A percentile compares a stretch with the other conserved stretches of the same genome.
These are phyloP conservation scores for Drosophila anomalata DNA, from an alignment of 2,888 invertebrate genomes.

Conservation along the genomic window DNA sequence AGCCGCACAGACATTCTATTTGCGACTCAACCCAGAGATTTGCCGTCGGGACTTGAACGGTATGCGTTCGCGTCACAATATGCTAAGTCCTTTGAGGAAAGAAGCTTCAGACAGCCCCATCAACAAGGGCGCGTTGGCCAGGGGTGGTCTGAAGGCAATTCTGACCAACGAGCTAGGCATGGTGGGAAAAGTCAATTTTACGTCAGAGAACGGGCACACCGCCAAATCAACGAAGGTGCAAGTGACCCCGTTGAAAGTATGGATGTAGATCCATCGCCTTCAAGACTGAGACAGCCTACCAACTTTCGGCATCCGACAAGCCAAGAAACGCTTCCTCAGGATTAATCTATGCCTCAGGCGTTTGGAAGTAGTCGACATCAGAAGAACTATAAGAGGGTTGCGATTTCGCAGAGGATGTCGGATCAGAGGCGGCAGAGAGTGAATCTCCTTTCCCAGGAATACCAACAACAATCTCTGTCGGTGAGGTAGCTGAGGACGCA, in stretches of 20 bases:
- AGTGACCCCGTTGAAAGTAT: too few species aligned
- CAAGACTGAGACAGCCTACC: background rate
- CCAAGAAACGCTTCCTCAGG: background rate
- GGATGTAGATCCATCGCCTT: conserved; percentile 6
- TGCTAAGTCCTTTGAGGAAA: too few species aligned
- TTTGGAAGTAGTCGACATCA: background rate
- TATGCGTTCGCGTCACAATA: too few species aligned
- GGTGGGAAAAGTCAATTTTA: background rate
- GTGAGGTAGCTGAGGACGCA: background rate
- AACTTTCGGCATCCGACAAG: background rate
- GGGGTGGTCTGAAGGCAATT: background rate
- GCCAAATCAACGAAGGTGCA: too few species aligned
- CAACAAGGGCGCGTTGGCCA: too few species aligned
- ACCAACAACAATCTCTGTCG: background rate
- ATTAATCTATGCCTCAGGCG: background rate
- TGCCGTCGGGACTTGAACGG: too few species aligned
- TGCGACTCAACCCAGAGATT: too few species aligned
- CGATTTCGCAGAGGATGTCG: background rate
- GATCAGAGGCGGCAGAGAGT: background rate
- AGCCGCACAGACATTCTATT: too few species aligned
- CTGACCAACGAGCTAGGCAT: background rate
- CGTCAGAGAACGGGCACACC: too few species aligned
- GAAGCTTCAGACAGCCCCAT: too few species aligned
- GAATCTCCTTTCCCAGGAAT: background rate
- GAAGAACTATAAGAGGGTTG: background rate